Evolutionary conservation across 2,113 vertebrate genomes (phyloP), one percentile per base, ranked within the genome.

Genomic region (Chloroceryle aenea): DNA sequence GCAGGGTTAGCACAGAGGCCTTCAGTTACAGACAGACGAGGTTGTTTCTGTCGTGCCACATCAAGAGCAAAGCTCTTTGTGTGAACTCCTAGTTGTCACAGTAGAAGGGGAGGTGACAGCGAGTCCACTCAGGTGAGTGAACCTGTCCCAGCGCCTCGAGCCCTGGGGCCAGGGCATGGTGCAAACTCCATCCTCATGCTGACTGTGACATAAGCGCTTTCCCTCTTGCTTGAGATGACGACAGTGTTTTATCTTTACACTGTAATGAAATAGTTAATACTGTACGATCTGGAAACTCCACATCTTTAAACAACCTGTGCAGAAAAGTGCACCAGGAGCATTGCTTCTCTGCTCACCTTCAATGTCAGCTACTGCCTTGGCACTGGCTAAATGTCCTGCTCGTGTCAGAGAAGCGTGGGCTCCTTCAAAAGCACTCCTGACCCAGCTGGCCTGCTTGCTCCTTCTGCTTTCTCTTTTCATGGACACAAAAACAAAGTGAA

Each of bases 281-380:
- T 12, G 18, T 63, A 26, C 26, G 20, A 29, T 19, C 26, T 61
- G 76, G 40, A 43, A 91, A 34, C 12, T 52, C 43, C 25, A 10
- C 0, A 0, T 40, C 45, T 52, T 36, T 36, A 10, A 83, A 36
- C 5, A 15, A 3, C 20, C 48, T 18, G 10, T 69, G 48, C 27
- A 86, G 89, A 26, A 36, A 47, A 30, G 12, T 22, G 5, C 52
- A 12, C 4, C 0, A 6, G 7, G 12, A 1, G 0, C 23, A 14
- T 48, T 40, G 36, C n/a, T 76, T 26, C 59, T 58, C 48, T 34
- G 84, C 43, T 40, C 18, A 66, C 10, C n/a, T 74, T 79, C 4
- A 3, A 5, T 21, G 30, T 43, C 83, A 81, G 15, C 56, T 67
- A 1, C 89, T 88, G 62, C 50, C 50, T 67, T 53, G 66, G 72